These are phyloP conservation scores for Bos taurus DNA, from an alignment of 2,113 vertebrate species.

Conservation along the genomic window DNA sequence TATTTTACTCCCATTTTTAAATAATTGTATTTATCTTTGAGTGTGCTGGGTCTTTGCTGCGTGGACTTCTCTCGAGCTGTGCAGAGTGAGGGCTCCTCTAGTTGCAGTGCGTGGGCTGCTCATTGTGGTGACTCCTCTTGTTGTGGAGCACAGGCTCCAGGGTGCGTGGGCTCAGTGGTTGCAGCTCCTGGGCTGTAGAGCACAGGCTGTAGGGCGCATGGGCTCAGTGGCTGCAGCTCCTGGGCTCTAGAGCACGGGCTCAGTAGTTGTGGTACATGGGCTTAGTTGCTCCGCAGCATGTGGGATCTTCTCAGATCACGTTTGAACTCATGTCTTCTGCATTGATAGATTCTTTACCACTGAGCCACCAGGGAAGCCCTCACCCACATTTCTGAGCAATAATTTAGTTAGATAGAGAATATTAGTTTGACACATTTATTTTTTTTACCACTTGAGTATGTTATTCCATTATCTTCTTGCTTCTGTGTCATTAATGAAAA, in stretches of 20 bases:
- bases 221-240: fast-evolving
- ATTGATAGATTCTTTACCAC: neutral
- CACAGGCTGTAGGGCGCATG: fast-evolving
- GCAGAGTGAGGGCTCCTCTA: neutral
- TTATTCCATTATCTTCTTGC: neutral
- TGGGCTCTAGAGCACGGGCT: neutral
- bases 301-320: neutral
- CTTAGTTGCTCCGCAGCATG: neutral
- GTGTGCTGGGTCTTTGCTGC: neutral
- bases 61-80: fast-evolving
- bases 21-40: neutral
- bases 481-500: neutral
- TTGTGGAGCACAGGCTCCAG: fast-evolving
- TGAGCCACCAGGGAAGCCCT: neutral
- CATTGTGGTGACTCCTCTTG: neutral
- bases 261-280: neutral
- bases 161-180: fast-evolving
- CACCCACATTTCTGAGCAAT: neutral
- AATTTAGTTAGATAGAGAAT: neutral
- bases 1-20: neutral
- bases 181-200: fast-evolving
- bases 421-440: neutral
- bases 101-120: neutral
- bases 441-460: neutral
- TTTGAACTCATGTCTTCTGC: neutral